Percentiles rank a stretch among this genome's conserved stretches.
Conservation (phyloP, 2,797 vertebrate genomes). For the Australoheros facetus region DNA sequence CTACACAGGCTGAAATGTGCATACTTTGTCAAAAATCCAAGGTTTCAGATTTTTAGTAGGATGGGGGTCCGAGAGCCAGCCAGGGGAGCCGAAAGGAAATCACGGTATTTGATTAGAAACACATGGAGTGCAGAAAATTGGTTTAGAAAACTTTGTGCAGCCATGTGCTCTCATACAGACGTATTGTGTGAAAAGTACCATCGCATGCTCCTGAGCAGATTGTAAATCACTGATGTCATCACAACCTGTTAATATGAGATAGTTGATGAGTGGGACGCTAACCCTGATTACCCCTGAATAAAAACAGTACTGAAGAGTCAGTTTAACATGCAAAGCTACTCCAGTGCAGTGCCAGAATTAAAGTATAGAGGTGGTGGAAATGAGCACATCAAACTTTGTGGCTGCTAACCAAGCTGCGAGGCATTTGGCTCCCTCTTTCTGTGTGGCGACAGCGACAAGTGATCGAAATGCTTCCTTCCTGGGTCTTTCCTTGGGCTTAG, state of each 20-base stretch:
- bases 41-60: not conserved
- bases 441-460: slow-evolving; percentile 25
- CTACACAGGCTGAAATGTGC: not conserved
- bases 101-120: not conserved
- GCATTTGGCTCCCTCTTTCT: not conserved
- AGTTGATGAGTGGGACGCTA: not conserved
- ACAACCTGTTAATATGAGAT: not conserved
- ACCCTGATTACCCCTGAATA: not conserved
- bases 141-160: not conserved
- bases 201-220: not conserved
- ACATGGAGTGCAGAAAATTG: not conserved
- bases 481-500: slow-evolving; percentile 52
- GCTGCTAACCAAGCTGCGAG: not conserved
- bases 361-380: not conserved
- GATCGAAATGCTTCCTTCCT: slow-evolving; percentile 47
- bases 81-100: not conserved
- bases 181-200: not conserved
- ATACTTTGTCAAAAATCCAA: not conserved
- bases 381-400: not conserved
- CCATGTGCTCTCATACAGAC: no score
- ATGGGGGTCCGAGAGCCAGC: not conserved
- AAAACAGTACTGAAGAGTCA: no score
- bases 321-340: not conserved
- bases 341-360: not conserved
- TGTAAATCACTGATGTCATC: not conserved